Percentiles rank a stretch among this genome's conserved stretches.
Conservation (phyloP, 2,888 invertebrate species). For the Agriotes lineatus region DNA sequence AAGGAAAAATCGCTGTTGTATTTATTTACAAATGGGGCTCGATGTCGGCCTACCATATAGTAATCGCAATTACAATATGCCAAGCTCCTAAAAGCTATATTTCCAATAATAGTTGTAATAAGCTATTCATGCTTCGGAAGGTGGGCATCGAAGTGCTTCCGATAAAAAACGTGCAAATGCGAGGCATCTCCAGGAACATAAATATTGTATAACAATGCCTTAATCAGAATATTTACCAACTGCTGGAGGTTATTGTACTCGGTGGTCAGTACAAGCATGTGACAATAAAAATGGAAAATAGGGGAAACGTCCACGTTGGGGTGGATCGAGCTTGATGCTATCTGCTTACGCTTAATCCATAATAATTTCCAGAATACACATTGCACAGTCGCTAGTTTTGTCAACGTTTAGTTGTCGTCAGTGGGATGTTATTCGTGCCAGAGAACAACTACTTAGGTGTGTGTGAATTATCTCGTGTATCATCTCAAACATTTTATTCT, state of each 20-base stretch:
- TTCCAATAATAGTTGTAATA: no score
- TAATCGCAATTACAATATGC: conserved; percentile 15
- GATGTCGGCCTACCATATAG: conserved; percentile 7
- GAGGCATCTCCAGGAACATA: conserved; percentile 8
- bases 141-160: no score
- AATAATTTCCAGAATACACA: conserved; percentile 11
- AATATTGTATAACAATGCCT: conserved; percentile 31
- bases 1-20: conserved; percentile 19
- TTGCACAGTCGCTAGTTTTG: neutral
- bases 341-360: conserved; percentile 17
- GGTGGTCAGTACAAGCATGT: conserved; percentile 3
- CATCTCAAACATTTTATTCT: no score
- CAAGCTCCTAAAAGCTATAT: no score
- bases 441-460: neutral
- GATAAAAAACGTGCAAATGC: neutral
- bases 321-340: conserved; percentile 11
- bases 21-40: neutral
- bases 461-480: no score
- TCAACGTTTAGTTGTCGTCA: no score
- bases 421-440: neutral
- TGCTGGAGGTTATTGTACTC: neutral
- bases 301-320: conserved; percentile 17
- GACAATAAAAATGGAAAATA: conserved; percentile 5
- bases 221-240: conserved; percentile 25
- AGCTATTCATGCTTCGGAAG: no score